phyloP scores from a whole-genome alignment of 2,113 vertebrate genomes.

The human (Homo sapiens) region DNA sequence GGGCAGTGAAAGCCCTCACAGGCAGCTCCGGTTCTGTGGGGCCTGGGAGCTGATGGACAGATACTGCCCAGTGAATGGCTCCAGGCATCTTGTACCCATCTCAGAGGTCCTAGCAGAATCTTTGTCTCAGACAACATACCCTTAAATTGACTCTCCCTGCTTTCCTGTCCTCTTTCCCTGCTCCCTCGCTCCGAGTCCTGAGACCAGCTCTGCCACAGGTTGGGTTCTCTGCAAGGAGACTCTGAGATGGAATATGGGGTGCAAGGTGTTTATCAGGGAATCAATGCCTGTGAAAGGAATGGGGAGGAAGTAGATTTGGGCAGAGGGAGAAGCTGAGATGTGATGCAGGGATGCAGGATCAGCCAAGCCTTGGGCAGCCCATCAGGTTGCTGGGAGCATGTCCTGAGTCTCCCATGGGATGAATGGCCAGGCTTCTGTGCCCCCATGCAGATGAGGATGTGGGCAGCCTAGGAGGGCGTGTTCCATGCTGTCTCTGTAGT shows the following conservation, averaged over 20 bases:
- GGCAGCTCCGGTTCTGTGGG: not conserved
- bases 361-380: not conserved
- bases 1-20: fast-evolving
- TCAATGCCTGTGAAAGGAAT: not conserved
- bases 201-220: not conserved
- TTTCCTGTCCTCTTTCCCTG: not conserved
- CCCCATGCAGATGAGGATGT: not conserved
- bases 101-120: not conserved
- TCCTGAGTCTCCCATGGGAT: not conserved
- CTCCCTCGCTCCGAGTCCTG: not conserved
- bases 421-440: not conserved
- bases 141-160: not conserved
- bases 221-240: not conserved
- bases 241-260: not conserved
- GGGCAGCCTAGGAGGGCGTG: fast-evolving
- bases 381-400: not conserved
- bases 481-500: not conserved
- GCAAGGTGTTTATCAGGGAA: not conserved
- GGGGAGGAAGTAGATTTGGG: fast-evolving
- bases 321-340: not conserved
- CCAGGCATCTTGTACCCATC: not conserved
- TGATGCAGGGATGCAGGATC: fast-evolving
- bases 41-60: not conserved
- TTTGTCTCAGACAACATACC: not conserved
- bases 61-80: not conserved